phyloP scores from a whole-genome alignment of 2,113 vertebrate genomes.

The Orthonyx spaldingii region DNA sequence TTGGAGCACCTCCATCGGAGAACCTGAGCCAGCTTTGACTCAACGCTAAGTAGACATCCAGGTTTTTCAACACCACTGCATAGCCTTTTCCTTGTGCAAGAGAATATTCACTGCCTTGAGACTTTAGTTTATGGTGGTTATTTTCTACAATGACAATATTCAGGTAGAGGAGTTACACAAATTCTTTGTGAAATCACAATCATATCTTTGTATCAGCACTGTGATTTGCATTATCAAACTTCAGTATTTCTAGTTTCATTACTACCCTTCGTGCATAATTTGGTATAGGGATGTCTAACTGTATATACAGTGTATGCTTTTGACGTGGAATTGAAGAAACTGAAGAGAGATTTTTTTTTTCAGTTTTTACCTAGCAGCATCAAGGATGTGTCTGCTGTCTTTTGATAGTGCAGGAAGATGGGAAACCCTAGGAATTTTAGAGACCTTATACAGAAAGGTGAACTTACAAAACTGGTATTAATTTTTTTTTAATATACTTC shows the following conservation, averaged over 20 bases:
- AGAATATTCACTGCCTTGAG: not conserved
- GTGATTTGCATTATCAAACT: not conserved
- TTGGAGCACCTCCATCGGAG: not conserved
- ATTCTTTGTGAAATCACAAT: not conserved
- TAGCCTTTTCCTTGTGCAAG: not conserved
- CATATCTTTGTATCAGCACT: not conserved
- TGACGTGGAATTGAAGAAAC: not conserved
- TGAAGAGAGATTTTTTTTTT: not conserved
- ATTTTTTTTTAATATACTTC: not conserved
- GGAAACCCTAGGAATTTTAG: not conserved
- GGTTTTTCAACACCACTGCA: not conserved
- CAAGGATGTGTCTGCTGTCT: not conserved
- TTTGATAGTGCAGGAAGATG: not conserved
- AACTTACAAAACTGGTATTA: not conserved
- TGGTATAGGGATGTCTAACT: not conserved
- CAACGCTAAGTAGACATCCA: not conserved
- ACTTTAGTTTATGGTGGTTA: not conserved
- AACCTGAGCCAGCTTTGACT: constrained; percentile 11
- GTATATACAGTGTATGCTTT: not conserved
- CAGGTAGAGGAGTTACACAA: not conserved
- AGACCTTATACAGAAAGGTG: not conserved
- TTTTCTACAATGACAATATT: not conserved
- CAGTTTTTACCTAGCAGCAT: not conserved
- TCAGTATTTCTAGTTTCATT: not conserved
- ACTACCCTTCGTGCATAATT: not conserved